Percentiles rank a stretch among this genome's conserved stretches.
Evolutionary conservation across 2,113 vertebrate species (phyloP).

Genomic region (Cephalopholis sonnerati): DNA sequence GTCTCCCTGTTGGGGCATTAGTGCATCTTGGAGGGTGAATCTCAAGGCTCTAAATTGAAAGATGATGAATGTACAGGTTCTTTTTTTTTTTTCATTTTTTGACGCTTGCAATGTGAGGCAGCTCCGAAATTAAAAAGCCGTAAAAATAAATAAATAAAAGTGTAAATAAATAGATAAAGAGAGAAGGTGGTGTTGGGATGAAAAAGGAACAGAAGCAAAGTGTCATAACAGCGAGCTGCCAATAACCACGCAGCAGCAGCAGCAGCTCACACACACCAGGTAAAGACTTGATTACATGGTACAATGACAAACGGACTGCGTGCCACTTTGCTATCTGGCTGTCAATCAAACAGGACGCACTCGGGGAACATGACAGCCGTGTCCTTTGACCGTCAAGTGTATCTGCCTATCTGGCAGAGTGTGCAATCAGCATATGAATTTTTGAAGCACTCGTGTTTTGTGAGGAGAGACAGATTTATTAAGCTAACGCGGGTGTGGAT

Average conservation of each 20-base stretch:
- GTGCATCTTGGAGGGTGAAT: slow-evolving; percentile 70
- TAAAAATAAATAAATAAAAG: slow-evolving; percentile 41
- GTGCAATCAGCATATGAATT: slow-evolving; percentile 41
- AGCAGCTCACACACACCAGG: slow-evolving; percentile 31
- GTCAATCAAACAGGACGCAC: slow-evolving; percentile 59
- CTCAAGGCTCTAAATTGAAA: slow-evolving; percentile 76
- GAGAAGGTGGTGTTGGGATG: neutral
- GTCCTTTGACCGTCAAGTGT: slow-evolving; percentile 55
- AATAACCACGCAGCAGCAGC: neutral
- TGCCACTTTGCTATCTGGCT: slow-evolving; percentile 38
- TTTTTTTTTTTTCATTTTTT: slow-evolving; percentile 31
- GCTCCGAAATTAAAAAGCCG: slow-evolving; percentile 67
- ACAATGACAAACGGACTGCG: slow-evolving; percentile 29
- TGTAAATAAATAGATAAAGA: slow-evolving; percentile 34
- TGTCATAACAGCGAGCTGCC: slow-evolving; percentile 20
- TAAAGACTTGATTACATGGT: slow-evolving; percentile 61
- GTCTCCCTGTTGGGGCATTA: slow-evolving; percentile 70
- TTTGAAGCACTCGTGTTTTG: slow-evolving; percentile 9
- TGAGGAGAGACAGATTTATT: slow-evolving; percentile 40
- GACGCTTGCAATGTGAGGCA: slow-evolving; percentile 42
- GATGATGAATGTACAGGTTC: slow-evolving; percentile 77
- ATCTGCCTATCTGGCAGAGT: slow-evolving; percentile 29
- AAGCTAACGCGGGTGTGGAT: neutral
- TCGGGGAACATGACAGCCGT: slow-evolving; percentile 38
- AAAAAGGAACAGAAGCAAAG: slow-evolving; percentile 23